Evolutionary conservation across 2,113 vertebrate genomes (phyloP), one percentile per base, ranked within the genome.

Genomic region (Microtus pennsylvanicus): DNA sequence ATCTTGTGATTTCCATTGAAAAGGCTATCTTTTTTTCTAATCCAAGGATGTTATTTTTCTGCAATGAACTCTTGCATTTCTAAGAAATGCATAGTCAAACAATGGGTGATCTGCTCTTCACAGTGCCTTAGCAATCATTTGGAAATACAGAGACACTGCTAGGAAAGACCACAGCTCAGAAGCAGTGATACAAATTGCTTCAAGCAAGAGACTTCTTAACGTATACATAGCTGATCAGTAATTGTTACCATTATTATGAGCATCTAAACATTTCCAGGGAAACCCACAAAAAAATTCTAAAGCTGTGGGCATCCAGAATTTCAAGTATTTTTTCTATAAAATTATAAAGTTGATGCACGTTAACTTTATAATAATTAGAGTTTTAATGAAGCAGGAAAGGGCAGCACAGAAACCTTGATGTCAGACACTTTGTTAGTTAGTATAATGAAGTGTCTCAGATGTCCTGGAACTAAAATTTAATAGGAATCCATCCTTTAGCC

Each of bases 91-190:
- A 30, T 52, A 38, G 55, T 26, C 24, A 17, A 72, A 38, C 3
- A 67, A 70, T 96, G 85, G 96, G 83, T 96, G 96, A 86, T 96
- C 80, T 95, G 47, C 63, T 97, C 91, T 96, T 96, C 45, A 96
- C 90, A 92, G 80, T 92, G 1, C 72, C 95, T 97, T 96, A 90
- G 7, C 94, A 97, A 83, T 98, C 95, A 98, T 98, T 98, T 98
- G 96, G 72, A 96, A 96, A 65, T 95, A 95, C 97, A 98, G 87
- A 97, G 89, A 97, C 92, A 82, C 95, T 98, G 38, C 78, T 69
- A 24, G 58, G 12, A 95, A 98, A 98, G 96, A 89, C 97, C 87
- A 92, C 97, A 92, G 98, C 97, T 98, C 90, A 98, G 96, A 98
- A 98, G 98, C 94, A 97, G 97, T 94, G 35, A 96, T 97, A 74